Evolutionary conservation across 2,888 invertebrate species (phyloP), one percentile per base, ranked within the genome.

Genomic region (Drosophila hamatofila): DNA sequence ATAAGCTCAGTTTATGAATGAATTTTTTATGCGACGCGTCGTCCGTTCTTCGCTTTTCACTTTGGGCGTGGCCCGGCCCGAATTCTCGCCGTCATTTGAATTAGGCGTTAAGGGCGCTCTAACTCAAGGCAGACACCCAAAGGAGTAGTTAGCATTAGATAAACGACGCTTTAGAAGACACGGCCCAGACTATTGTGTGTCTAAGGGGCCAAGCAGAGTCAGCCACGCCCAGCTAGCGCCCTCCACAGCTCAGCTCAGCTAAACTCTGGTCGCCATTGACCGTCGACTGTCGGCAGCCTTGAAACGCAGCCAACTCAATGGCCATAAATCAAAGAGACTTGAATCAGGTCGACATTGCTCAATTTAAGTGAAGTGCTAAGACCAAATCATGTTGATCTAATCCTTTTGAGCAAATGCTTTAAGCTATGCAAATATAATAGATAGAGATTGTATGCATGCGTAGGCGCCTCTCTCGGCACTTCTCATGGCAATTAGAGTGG

Each of bases 121-220:
- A 70, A 77, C 73, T 81, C 73, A 61, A 62, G 51, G 48, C 85
- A 89, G 88, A 89, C 89, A 89, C 89, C 82, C 89, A 78, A 82
- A 86, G 88, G 88, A 87, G 78, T 89, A 82, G 89, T 85, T 89
- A 89, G 75, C 71, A 68, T 68, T 73, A 78, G 88, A 85, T 89
- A 87, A 86, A 87, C 88, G 88, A 42, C 72, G 65, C 66, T 81
- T 81, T 89, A 56, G 68, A 66, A 65, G 73, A 78, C 69, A 65
- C 73, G 56, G 48, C 49, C 57, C 69, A 73, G 81, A 68, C 81
- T 48, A 64, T 65, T 68, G 48, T 69, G 59, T 66, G 30, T 55
- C 56, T 30, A 57, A 25, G 30, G 27, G 39, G 39, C 39, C n/a
- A 3, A n/a, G 39, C 39, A 2, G 14, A 14, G 35, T 14, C 42